phyloP scores from a whole-genome alignment of 2,113 vertebrate genomes.

The Orycteropus afer region DNA sequence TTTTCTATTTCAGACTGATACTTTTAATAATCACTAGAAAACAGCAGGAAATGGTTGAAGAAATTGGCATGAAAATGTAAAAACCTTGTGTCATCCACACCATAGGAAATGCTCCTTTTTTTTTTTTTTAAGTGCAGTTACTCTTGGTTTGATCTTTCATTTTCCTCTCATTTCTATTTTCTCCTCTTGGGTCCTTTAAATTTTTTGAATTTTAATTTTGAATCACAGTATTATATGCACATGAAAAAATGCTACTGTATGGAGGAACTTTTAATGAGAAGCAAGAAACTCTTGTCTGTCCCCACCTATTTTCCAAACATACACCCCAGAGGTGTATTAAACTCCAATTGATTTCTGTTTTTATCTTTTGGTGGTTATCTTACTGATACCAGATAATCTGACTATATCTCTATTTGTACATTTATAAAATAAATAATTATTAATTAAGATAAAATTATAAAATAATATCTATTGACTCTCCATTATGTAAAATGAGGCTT shows the following conservation, averaged over 20 bases:
- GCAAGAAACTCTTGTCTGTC: background rate
- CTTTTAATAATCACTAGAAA: constrained; percentile 45
- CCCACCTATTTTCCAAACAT: background rate
- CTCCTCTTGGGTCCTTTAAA: background rate
- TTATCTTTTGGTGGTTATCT: background rate
- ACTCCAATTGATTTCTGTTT: background rate
- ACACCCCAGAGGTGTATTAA: background rate
- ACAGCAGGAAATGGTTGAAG: background rate
- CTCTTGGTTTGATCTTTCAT: background rate
- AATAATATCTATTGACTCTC: background rate
- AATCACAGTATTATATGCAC: background rate
- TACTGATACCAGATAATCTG: background rate
- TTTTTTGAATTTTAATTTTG: background rate
- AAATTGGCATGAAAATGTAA: constrained; percentile 32
- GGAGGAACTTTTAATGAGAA: background rate
- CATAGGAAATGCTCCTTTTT: background rate
- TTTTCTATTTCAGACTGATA: constrained; percentile 18
- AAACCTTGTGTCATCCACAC: background rate
- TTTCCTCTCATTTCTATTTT: background rate
- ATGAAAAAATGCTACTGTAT: background rate
- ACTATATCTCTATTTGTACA: background rate
- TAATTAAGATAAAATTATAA: background rate
- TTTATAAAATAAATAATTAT: background rate
- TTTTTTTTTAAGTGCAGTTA: background rate
- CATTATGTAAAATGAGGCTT: background rate